Conservation (phyloP, 2,888 invertebrate species). For the Xylota segnis region DNA sequence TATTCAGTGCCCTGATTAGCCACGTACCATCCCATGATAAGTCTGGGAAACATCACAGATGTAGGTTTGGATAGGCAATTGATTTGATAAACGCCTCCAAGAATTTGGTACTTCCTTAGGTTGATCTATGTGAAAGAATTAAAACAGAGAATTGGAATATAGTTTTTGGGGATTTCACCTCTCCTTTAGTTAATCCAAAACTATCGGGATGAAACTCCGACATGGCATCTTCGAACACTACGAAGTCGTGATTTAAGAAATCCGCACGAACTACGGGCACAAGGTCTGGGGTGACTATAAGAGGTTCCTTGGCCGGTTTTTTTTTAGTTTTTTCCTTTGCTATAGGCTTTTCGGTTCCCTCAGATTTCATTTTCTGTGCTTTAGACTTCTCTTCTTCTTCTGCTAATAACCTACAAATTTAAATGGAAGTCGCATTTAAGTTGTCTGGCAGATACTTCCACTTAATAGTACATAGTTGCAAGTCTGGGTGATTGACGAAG, state of each 20-base stretch:
- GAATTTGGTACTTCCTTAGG: conserved; percentile 79
- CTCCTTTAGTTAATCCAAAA: conserved; percentile 77
- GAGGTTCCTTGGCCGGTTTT: conserved; percentile 78
- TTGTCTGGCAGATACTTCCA: no score
- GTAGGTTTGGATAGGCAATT: conserved; percentile 79
- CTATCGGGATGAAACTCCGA: conserved; percentile 78
- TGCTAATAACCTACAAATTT: no score
- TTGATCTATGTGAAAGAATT: conserved; percentile 79
- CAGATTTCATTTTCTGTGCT: conserved; percentile 33
- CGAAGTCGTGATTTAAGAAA: conserved; percentile 79
- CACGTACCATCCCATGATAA: conserved; percentile 80
- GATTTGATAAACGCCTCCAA: conserved; percentile 82
- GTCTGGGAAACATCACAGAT: conserved; percentile 78
- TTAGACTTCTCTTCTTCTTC: conserved; percentile 64
- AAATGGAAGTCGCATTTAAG: no score
- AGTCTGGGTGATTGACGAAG: no score
- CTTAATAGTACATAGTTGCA: no score
- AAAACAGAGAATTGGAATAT: neutral
- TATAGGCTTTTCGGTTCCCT: conserved; percentile 37
- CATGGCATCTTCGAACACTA: conserved; percentile 77
- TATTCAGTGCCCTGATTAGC: conserved; percentile 77
- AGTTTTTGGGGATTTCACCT: conserved; percentile 76
- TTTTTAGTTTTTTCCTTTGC: conserved; percentile 36
- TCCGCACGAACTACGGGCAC: conserved; percentile 78
- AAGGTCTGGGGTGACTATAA: conserved; percentile 64